A percentile compares a stretch with the other conserved stretches of the same genome.
phyloP scores from a whole-genome alignment of 2,113 vertebrate genomes.

The Tyto alba region DNA sequence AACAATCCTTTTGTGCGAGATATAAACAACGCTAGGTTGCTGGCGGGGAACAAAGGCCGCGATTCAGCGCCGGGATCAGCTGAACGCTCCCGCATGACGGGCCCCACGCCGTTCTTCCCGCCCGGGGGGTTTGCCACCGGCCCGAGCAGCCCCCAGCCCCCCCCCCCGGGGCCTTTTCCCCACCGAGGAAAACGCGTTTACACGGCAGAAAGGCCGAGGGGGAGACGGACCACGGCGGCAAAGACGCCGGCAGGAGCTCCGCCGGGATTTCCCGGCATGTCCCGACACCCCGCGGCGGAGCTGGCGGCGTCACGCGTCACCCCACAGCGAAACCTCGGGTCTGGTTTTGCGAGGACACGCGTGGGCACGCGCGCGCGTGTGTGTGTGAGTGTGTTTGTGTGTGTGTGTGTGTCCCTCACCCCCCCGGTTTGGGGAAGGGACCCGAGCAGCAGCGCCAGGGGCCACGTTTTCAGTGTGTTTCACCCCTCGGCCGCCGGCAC shows the following conservation, averaged over 20 bases:
- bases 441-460: background rate
- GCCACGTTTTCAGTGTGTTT: background rate
- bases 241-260: accelerated
- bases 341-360: background rate
- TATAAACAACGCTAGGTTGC: constrained; percentile 26
- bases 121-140: background rate
- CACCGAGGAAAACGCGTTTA: background rate
- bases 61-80: constrained; percentile 9
- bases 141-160: background rate
- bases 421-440: background rate
- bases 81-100: background rate
- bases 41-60: constrained; percentile 11
- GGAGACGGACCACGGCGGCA: background rate
- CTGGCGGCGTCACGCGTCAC: accelerated
- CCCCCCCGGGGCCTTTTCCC: background rate
- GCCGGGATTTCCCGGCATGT: accelerated
- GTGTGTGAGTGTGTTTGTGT: too few relatives aligned
- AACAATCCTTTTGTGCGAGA: constrained; percentile 39
- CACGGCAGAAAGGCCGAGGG: background rate
- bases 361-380: too few relatives aligned
- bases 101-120: background rate
- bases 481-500: background rate
- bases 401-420: too few relatives aligned
- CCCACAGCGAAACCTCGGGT: background rate
- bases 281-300: background rate